Base-by-base conservation (phyloP, 2,797 vertebrate species). In the Botia almorhae region DNA sequence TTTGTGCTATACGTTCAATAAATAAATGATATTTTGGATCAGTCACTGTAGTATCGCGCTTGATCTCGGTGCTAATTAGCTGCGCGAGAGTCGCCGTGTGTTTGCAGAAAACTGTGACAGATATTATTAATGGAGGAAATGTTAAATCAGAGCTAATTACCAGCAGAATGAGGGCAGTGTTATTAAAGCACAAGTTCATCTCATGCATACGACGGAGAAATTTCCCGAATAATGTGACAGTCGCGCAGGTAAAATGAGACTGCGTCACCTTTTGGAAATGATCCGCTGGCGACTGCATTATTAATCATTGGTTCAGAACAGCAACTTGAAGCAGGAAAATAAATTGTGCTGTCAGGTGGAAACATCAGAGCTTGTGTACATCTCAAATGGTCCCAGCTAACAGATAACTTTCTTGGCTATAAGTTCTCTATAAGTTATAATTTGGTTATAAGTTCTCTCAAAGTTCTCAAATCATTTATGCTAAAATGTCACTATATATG, bases 81-180 rank as follows among this genome's bases (percentile, higher is more conserved):
- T 63, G 43, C 39, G 5, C 6, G 13, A 61, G 67, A 69, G 76
- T 61, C 70, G 13, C 56, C 51, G 46, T 53, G 26, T 72, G 39
- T 71, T 46, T 21, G 76, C 76, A 61, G 3, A 53, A 71, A 78
- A 70, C 56, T 43, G 29, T 79, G 69, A 79, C 69, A 71, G 77
- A 60, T 61, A 70, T 79, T 72, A 72, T 63, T 63, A 72, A 71
- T 71, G 46, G 23, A 78, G 56, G 26, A 64, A 64, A 53, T 53
- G 69, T 72, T 79, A 26, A 79, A 79, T 79, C 77, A 72, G 64
- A 79, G 69, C 69, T 60, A 64, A 79, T 79, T 72, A 79, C n/a
- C 46, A 51, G 33, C 46, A 72, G 58, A 79, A 71, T 63, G 58
- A 71, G 68, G 68, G 56, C 76, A 78, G 68, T 13, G 43, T 53